Evolutionary conservation across 2,888 invertebrate species (phyloP).

Genomic region (Agrotis ipsilon): DNA sequence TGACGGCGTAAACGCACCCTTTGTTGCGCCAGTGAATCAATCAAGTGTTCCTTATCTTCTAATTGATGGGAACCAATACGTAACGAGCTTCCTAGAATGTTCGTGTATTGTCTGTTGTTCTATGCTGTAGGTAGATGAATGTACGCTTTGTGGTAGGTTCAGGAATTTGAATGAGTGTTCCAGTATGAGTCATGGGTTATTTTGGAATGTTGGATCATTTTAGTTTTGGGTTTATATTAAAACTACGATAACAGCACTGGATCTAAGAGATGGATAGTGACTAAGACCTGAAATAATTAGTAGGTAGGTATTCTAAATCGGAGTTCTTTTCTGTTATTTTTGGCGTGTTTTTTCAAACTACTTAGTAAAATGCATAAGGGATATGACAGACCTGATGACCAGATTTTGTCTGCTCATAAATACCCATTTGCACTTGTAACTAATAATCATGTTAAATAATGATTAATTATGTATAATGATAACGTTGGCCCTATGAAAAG

Average conservation of each 20-base stretch:
- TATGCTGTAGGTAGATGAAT: slow-evolving; percentile 2
- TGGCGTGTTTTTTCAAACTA: too few relatives aligned
- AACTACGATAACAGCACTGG: not conserved
- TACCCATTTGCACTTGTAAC: too few relatives aligned
- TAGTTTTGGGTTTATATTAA: slow-evolving; percentile 2
- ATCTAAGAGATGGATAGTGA: too few relatives aligned
- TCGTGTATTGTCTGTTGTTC: slow-evolving; percentile 34
- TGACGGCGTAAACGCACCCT: slow-evolving; percentile 51
- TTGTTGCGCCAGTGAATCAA: slow-evolving; percentile 58
- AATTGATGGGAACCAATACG: slow-evolving; percentile 62
- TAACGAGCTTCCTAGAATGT: slow-evolving; percentile 36
- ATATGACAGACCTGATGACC: too few relatives aligned
- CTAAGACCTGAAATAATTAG: too few relatives aligned
- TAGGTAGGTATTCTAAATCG: too few relatives aligned
- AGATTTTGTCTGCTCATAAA: too few relatives aligned
- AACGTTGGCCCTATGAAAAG: too few relatives aligned
- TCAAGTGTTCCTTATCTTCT: slow-evolving; percentile 59
- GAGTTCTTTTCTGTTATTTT: too few relatives aligned
- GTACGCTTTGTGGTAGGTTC: slow-evolving; percentile 22
- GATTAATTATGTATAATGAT: too few relatives aligned
- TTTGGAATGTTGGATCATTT: not conserved
- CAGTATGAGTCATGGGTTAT: slow-evolving; percentile 35
- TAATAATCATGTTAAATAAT: too few relatives aligned
- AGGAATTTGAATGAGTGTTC: slow-evolving; percentile 29
- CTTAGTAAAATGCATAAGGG: too few relatives aligned